A percentile compares a stretch with the other conserved stretches of the same genome.
Conservation (phyloP, 2,113 vertebrate species). For the Corythoichthys intestinalis region DNA sequence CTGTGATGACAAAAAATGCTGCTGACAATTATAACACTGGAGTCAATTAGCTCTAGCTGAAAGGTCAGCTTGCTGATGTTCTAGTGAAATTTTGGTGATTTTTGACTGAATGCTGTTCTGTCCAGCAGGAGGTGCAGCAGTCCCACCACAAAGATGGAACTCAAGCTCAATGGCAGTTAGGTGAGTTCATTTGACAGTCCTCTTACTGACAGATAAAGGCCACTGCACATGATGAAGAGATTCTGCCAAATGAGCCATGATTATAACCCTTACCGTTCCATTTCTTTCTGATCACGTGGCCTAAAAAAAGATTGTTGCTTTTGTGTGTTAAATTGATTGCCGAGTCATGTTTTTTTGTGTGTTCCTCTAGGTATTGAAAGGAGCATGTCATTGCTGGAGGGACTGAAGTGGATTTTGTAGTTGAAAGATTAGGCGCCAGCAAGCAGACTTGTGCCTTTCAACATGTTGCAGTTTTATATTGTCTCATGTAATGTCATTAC, state of each 20-base stretch:
- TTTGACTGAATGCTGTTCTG: background rate
- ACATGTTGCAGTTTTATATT: no score
- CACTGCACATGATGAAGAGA: slow-evolving; percentile 66
- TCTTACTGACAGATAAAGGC: background rate
- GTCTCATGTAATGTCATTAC: no score
- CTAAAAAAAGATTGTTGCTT: background rate
- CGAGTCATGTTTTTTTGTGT: background rate
- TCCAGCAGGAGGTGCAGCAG: background rate
- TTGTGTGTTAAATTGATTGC: background rate
- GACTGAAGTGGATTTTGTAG: no score
- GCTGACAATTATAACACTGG: slow-evolving; percentile 58
- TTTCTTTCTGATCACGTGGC: slow-evolving; percentile 61
- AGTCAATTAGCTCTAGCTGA: slow-evolving; percentile 79
- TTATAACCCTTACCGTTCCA: slow-evolving; percentile 76
- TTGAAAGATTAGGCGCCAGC: no score
- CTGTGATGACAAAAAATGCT: slow-evolving; percentile 60
- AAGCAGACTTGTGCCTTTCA: no score
- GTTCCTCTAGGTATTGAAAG: background rate
- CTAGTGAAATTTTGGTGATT: no score
- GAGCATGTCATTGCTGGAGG: background rate
- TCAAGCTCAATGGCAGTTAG: background rate
- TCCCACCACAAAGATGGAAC: no score
- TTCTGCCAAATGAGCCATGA: slow-evolving; percentile 80
- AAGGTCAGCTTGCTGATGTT: slow-evolving; percentile 37
- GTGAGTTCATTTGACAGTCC: slow-evolving; percentile 6